Percentiles rank a stretch among this genome's conserved stretches.
Conservation (phyloP, 2,113 vertebrate genomes). For the Erinaceus europaeus region DNA sequence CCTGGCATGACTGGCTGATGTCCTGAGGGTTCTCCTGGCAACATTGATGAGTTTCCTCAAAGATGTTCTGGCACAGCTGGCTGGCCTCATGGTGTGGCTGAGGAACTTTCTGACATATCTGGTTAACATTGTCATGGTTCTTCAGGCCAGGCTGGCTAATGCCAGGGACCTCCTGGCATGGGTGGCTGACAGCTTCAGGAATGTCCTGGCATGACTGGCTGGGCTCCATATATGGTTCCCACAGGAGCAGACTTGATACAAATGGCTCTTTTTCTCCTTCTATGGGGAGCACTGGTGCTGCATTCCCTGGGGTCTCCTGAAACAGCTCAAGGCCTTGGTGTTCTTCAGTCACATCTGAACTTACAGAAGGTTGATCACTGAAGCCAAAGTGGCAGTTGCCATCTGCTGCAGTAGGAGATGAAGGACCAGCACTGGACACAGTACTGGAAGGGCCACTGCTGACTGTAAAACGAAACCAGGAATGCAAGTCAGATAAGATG, state of each 20-base stretch:
- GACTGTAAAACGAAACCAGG: constrained; percentile 84
- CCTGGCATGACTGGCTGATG: neutral
- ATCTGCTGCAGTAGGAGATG: constrained; percentile 91
- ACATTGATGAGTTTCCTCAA: constrained; percentile 29
- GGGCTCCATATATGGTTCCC: constrained; percentile 27
- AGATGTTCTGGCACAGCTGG: neutral
- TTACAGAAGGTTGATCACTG: constrained; percentile 86
- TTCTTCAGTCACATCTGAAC: constrained; percentile 87
- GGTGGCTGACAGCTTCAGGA: neutral
- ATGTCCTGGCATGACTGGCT: neutral
- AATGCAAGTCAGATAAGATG: constrained; percentile 22
- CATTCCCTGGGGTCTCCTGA: constrained; percentile 25
- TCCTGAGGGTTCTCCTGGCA: constrained; percentile 46
- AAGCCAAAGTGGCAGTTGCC: constrained; percentile 91
- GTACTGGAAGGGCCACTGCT: constrained; percentile 98
- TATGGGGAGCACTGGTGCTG: neutral
- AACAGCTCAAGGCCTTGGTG: constrained; percentile 37
- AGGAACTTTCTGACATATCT: neutral
- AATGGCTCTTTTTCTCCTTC: constrained; percentile 46
- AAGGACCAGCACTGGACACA: constrained; percentile 95
- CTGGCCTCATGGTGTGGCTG: neutral
- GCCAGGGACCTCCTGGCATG: constrained; percentile 12
- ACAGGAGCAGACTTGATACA: constrained; percentile 35
- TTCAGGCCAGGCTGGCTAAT: constrained; percentile 4
- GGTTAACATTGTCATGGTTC: neutral